Evolutionary conservation across 2,888 invertebrate genomes (phyloP).

Genomic region (Drosophila ustulata): DNA sequence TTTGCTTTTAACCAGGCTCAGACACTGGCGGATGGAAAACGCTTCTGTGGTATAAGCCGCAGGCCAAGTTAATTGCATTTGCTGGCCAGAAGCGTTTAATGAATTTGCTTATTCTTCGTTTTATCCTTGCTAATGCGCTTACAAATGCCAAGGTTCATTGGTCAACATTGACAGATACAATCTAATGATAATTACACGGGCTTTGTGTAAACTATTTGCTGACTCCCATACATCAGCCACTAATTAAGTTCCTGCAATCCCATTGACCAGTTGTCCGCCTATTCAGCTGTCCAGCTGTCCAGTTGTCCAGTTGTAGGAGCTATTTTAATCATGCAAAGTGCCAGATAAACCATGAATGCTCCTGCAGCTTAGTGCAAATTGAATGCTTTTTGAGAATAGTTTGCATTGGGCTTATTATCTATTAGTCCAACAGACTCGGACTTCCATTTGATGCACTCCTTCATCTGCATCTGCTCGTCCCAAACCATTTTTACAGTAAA

Average conservation of each 20-base stretch:
- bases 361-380: conserved; percentile 41
- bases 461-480: neutral
- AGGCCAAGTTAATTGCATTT: conserved; percentile 38
- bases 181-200: conserved; percentile 39
- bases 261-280: neutral
- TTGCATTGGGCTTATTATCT: conserved; percentile 42
- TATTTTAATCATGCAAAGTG: conserved; percentile 62
- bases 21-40: conserved; percentile 2
- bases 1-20: conserved; percentile 6
- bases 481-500: neutral
- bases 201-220: conserved; percentile 52
- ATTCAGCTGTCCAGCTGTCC: conserved; percentile 11
- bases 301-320: conserved; percentile 20
- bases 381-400: conserved; percentile 32
- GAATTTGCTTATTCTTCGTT: conserved; percentile 11
- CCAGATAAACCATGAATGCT: conserved; percentile 26
- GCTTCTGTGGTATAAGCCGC: conserved; percentile 6
- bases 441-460: conserved; percentile 11
- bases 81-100: conserved; percentile 23
- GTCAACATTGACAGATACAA: conserved; percentile 7
- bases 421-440: conserved; percentile 26
- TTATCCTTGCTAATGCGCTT: conserved; percentile 12
- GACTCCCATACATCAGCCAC: conserved; percentile 33
- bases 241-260: conserved; percentile 23
- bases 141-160: conserved; percentile 28